A percentile compares a stretch with the other conserved stretches of the same genome.
phyloP scores from a whole-genome alignment of 2,797 vertebrate species.

The Adrianichthys oophorus region DNA sequence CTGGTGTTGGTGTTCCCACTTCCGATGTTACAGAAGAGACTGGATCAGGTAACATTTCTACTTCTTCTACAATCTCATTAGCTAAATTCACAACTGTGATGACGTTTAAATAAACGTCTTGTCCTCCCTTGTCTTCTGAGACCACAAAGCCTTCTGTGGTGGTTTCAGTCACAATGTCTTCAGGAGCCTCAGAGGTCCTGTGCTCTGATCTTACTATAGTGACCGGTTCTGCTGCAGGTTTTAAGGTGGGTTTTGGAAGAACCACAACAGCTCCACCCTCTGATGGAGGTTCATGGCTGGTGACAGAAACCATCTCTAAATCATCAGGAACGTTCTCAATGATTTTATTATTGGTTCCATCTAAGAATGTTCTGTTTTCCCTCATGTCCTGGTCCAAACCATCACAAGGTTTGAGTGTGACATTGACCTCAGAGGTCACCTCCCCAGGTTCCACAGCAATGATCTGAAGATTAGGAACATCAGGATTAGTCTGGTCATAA shows the following conservation, averaged over 20 bases:
- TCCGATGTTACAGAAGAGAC: slow-evolving; percentile 12
- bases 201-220: slow-evolving; percentile 1
- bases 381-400: slow-evolving; percentile 1
- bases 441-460: slow-evolving; percentile 18
- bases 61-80: slow-evolving; percentile 2
- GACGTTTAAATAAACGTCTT: slow-evolving; percentile 13
- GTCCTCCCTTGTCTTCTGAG: slow-evolving; percentile 1
- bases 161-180: not conserved
- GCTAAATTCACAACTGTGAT: not conserved
- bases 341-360: slow-evolving; percentile 2
- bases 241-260: slow-evolving; percentile 16
- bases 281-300: slow-evolving; percentile 18
- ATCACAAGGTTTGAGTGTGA: slow-evolving; percentile 13
- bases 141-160: not conserved
- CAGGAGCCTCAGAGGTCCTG: not conserved
- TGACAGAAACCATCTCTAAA: slow-evolving; percentile 15
- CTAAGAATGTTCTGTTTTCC: not conserved
- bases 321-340: slow-evolving; percentile 1
- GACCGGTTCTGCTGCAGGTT: slow-evolving; percentile 4
- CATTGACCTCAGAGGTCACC: not conserved
- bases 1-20: not conserved
- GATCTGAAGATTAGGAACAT: slow-evolving; percentile 10
- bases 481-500: not conserved
- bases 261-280: slow-evolving; percentile 14
- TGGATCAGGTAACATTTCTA: not conserved